Percentiles rank a stretch among this genome's conserved stretches.
These are phyloP conservation scores for Sphaerolaimus hirsutus DNA, from an alignment of 2,888 invertebrate species.

Conservation along the genomic window DNA sequence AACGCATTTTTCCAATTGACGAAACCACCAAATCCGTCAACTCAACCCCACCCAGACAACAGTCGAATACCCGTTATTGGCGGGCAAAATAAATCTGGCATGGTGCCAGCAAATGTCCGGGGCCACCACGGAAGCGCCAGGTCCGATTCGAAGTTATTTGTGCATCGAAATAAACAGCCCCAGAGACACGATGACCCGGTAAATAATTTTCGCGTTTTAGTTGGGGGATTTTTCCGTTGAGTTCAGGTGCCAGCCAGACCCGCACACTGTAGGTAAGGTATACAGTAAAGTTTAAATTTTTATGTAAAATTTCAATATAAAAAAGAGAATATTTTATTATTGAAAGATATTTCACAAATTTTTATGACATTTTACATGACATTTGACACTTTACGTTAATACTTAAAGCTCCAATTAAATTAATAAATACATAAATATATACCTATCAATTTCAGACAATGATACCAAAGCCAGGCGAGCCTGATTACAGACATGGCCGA, in stretches of 20 bases:
- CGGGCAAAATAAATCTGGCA: too few species aligned
- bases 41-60: too few species aligned
- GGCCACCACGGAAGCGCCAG: too few species aligned
- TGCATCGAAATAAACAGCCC: constrained; percentile 11
- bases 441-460: not conserved
- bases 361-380: not conserved
- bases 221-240: not conserved
- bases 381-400: not conserved
- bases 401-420: not conserved
- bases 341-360: not conserved
- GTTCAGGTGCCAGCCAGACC: too few species aligned
- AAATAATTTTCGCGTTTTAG: not conserved
- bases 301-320: constrained; percentile 32
- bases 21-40: too few species aligned
- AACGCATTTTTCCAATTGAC: too few species aligned
- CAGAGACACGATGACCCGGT: not conserved
- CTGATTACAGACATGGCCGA: too few species aligned
- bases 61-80: too few species aligned
- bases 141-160: constrained; percentile 19
- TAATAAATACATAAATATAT: not conserved
- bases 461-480: too few species aligned
- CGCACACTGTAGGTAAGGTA: too few species aligned
- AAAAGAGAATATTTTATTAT: not conserved
- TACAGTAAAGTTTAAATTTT: too few species aligned
- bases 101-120: too few species aligned